Base-by-base conservation (phyloP, 2,888 invertebrate species). In the Phymatocera aterrima region DNA sequence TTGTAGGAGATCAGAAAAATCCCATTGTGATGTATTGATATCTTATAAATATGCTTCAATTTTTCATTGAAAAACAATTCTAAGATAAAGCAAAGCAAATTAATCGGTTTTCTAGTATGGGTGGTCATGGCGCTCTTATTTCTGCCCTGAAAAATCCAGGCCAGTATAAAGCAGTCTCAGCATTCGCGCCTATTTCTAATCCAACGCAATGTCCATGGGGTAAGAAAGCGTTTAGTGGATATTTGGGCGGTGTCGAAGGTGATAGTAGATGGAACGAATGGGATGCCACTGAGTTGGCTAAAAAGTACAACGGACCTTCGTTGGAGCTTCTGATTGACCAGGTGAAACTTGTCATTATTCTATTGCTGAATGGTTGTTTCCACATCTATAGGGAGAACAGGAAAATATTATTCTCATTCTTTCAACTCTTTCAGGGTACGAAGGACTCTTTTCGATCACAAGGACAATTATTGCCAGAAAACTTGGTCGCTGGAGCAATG, bases 71-170 rank as follows among this genome's bases (percentile, higher is more conserved):
- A 60, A 12, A 15, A n/a, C 31, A 61, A 61, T 37, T 68, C 28
- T 12, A 15, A 68, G 6, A 15, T 43, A 15, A 15, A 40, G 28
- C 18, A 43, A 0, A 46, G 24, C 12, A 3, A 28, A 24, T 6
- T 12, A 31, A 46, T 78, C 81, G 83, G 80, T 82, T 82, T 92
- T 93, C 65, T 88, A 98, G 98, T 88, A 99, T 99, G 99, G 99
- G 99, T 80, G 99, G 99, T 31, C 99, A 99, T 91, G 99, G 99
- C 40, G 98, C 99, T 18, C 90, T 99, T 65, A 94, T 98, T 77
- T 96, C 96, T 87, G 96, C 96, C 4, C 91, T 99, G 57, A 96
- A 97, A 90, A 98, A 97, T 91, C 98, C 98, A 10, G 96, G 96
- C 15, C 91, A 95, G 79, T 99, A 96, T 91, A 94, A 94, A 86